Conservation (phyloP, 2,113 vertebrate genomes). For the Macrotus californicus region DNA sequence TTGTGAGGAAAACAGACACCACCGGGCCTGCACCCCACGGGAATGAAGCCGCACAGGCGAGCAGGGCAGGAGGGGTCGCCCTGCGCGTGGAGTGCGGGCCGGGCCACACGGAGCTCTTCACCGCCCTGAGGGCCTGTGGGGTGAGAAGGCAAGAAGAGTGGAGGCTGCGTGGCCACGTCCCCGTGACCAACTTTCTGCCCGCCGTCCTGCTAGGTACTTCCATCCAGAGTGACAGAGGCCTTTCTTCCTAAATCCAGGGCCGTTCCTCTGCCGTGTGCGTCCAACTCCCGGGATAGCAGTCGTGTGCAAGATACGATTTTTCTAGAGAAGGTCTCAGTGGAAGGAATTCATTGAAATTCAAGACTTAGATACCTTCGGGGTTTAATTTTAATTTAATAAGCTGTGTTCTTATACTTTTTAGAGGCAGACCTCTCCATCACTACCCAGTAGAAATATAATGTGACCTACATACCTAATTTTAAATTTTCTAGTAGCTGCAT, state of each 20-base stretch:
- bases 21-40: accelerated
- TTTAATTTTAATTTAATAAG: background rate
- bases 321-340: background rate
- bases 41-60: background rate
- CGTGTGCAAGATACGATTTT: background rate
- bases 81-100: background rate
- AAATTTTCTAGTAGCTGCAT: background rate
- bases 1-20: background rate
- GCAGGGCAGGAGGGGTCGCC: background rate
- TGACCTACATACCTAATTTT: background rate
- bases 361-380: background rate
- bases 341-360: background rate
- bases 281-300: background rate
- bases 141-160: accelerated
- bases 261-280: background rate
- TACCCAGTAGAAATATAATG: background rate
- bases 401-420: background rate
- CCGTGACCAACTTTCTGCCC: background rate
- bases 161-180: background rate
- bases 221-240: background rate
- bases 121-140: background rate
- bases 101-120: background rate
- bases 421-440: background rate
- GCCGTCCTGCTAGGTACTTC: background rate
- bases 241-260: background rate